Percentiles rank a stretch among this genome's conserved stretches.
Conservation (phyloP, 2,797 vertebrate species). For the Diglossa cyanea region DNA sequence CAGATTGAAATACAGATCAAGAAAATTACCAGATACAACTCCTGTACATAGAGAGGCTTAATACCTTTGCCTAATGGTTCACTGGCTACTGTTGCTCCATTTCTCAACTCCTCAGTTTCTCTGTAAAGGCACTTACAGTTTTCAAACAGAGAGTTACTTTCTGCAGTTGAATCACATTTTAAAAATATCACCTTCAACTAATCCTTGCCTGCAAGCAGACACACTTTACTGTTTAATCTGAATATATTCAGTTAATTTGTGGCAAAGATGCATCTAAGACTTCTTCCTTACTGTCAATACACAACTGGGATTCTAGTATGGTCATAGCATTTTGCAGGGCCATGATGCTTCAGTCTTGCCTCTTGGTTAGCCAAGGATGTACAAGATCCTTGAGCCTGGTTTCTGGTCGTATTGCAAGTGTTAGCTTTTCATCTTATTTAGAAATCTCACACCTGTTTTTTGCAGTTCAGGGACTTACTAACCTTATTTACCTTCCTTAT, state of each 20-base stretch:
- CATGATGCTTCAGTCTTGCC: neutral
- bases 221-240: neutral
- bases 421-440: neutral
- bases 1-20: neutral
- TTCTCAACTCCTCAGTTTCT: neutral
- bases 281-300: neutral
- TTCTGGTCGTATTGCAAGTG: neutral
- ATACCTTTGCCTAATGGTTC: neutral
- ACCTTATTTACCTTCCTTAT: neutral
- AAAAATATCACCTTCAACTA: neutral
- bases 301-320: fast-evolving
- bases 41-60: neutral
- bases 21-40: neutral
- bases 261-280: neutral
- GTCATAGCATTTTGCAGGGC: neutral
- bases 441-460: neutral
- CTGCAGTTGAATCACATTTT: neutral
- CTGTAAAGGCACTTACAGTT: neutral
- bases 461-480: neutral
- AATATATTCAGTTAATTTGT: neutral
- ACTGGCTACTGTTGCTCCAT: neutral
- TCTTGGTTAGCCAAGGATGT: neutral
- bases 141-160: neutral
- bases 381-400: neutral
- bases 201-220: neutral